Evolutionary conservation across 2,797 vertebrate genomes (phyloP).

Genomic region (Clarias laeviceps): DNA sequence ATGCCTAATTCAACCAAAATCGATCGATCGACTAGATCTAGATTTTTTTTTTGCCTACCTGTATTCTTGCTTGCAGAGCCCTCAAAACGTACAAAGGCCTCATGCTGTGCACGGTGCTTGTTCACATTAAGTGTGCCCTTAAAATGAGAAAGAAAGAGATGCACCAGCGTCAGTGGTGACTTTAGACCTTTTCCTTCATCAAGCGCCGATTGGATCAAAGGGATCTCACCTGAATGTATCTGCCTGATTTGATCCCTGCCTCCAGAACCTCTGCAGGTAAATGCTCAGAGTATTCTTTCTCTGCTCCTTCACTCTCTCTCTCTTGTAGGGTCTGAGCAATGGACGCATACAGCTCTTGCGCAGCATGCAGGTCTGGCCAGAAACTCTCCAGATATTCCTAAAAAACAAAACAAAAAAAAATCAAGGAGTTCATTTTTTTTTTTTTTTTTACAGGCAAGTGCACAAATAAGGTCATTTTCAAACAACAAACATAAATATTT

Average conservation of each 20-base stretch:
- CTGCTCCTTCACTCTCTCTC: slow-evolving; percentile 79
- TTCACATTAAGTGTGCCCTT: slow-evolving; percentile 90
- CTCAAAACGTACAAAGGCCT: slow-evolving; percentile 84
- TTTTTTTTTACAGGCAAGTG: too few species aligned
- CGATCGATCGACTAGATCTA: neutral
- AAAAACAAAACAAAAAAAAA: too few species aligned
- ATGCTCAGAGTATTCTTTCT: slow-evolving; percentile 88
- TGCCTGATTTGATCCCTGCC: slow-evolving; percentile 91
- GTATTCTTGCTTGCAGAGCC: slow-evolving; percentile 79
- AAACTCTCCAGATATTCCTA: slow-evolving; percentile 91
- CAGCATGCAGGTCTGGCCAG: slow-evolving; percentile 85
- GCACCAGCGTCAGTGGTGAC: neutral
- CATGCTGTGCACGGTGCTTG: slow-evolving; percentile 87
- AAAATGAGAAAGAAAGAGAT: neutral
- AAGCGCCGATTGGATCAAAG: neutral
- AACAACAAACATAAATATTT: neutral
- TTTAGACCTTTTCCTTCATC: neutral
- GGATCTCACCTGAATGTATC: slow-evolving; percentile 83
- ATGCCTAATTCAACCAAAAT: neutral
- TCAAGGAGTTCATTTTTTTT: too few species aligned
- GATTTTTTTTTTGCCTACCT: slow-evolving; percentile 63
- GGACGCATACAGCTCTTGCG: slow-evolving; percentile 84
- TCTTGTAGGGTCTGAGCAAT: slow-evolving; percentile 82
- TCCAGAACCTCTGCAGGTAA: slow-evolving; percentile 83
- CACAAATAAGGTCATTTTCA: neutral